A percentile compares a stretch with the other conserved stretches of the same genome.
phyloP scores from a whole-genome alignment of 2,888 invertebrate genomes.

The Catocala sponsa region DNA sequence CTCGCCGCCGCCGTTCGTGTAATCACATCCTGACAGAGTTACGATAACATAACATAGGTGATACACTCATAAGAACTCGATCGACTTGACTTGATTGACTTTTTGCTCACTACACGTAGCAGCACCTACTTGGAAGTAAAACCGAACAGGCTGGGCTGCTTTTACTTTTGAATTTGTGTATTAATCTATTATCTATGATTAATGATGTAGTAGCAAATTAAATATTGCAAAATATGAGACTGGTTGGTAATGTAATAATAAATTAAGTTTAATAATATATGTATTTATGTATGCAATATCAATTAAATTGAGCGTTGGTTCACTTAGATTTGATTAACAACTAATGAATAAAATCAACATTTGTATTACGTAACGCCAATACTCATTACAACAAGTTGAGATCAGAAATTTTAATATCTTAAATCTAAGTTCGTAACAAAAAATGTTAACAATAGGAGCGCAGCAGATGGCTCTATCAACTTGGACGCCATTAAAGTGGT shows the following conservation, averaged over 20 bases:
- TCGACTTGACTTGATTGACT: not conserved
- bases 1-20: constrained; percentile 39
- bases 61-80: constrained; percentile 12
- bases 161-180: constrained; percentile 36
- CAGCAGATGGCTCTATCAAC: constrained; percentile 37
- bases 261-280: no score
- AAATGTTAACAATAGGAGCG: constrained; percentile 2
- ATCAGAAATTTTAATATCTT: no score
- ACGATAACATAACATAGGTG: constrained; percentile 22
- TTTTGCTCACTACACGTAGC: constrained; percentile 10
- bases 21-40: constrained; percentile 43
- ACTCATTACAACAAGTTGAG: no score
- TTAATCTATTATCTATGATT: constrained; percentile 16
- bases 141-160: constrained; percentile 13
- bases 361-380: no score
- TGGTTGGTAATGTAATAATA: no score
- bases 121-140: no score
- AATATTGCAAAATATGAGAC: not conserved
- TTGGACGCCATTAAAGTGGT: constrained; percentile 33
- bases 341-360: no score
- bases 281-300: no score
- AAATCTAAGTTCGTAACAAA: not conserved
- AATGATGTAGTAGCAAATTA: constrained; percentile 8
- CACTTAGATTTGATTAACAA: no score
- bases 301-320: no score